A percentile compares a stretch with the other conserved stretches of the same genome.
phyloP scores from a whole-genome alignment of 2,797 vertebrate genomes.

The Carcharodon carcharias region DNA sequence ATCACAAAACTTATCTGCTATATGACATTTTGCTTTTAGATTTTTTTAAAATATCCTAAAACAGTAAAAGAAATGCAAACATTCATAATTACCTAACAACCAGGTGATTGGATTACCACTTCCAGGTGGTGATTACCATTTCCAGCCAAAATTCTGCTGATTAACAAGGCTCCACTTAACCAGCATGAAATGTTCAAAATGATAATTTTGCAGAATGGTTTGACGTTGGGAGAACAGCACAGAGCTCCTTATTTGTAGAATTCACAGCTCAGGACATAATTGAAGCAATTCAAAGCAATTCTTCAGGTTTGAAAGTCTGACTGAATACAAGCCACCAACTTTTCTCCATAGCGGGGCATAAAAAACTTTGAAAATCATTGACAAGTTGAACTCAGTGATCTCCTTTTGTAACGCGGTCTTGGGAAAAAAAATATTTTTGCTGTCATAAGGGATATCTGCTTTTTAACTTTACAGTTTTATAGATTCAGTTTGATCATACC shows the following conservation, averaged over 20 bases:
- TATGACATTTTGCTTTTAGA: background rate
- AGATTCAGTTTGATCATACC: constrained; percentile 14
- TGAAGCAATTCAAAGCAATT: constrained; percentile 18
- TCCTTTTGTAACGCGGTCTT: background rate
- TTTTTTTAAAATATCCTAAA: no score
- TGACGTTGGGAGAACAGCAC: background rate
- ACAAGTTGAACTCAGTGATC: background rate
- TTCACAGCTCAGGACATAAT: background rate
- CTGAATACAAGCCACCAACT: background rate
- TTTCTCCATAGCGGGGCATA: background rate
- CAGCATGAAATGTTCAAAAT: background rate
- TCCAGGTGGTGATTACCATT: background rate
- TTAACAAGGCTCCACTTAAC: background rate
- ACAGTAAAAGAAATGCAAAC: background rate
- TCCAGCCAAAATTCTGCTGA: background rate
- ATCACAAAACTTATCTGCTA: no score
- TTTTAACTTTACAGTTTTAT: background rate
- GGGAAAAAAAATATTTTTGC: background rate
- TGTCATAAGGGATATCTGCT: background rate
- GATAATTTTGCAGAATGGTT: background rate
- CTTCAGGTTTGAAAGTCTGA: background rate
- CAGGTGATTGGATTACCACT: background rate
- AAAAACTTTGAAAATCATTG: background rate
- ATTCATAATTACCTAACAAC: background rate
- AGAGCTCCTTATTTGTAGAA: background rate